phyloP scores from a whole-genome alignment of 2,113 vertebrate genomes.

The Nothobranchius kuhntae region DNA sequence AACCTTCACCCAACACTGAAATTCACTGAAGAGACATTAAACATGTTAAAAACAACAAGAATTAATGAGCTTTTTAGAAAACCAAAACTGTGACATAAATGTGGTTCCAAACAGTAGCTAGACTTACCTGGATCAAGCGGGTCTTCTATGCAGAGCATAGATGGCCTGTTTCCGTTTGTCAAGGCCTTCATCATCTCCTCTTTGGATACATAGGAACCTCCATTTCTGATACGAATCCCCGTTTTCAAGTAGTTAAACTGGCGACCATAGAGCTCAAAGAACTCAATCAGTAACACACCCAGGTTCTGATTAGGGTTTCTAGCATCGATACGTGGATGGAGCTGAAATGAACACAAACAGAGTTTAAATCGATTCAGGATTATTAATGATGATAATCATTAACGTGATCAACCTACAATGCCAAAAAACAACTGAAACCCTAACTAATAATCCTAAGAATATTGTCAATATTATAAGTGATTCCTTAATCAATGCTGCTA shows the following conservation, averaged over 20 bases:
- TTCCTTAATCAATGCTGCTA: not conserved
- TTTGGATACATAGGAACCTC: conserved; percentile 95
- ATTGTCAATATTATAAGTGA: too few relatives aligned
- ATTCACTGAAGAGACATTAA: too few relatives aligned
- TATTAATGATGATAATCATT: too few relatives aligned
- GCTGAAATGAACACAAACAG: conserved; percentile 71
- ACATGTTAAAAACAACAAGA: too few relatives aligned
- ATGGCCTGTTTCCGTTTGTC: conserved; percentile 94
- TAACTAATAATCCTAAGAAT: too few relatives aligned
- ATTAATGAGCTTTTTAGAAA: too few relatives aligned
- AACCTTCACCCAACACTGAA: too few relatives aligned
- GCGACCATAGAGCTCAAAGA: conserved; percentile 97
- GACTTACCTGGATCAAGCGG: conserved; percentile 89
- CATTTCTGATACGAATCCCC: conserved; percentile 95
- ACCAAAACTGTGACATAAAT: too few relatives aligned
- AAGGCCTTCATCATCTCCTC: conserved; percentile 96
- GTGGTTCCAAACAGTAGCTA: too few relatives aligned
- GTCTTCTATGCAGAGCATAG: conserved; percentile 98
- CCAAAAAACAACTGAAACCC: not conserved
- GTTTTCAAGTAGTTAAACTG: conserved; percentile 99
- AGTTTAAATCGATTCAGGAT: too few relatives aligned
- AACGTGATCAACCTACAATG: too few relatives aligned
- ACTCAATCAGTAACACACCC: conserved; percentile 97
- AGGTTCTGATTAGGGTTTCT: conserved; percentile 91
- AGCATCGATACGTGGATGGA: conserved; percentile 95